These are phyloP conservation scores for Tachysurus fulvidraco DNA, from an alignment of 2,113 vertebrate species.

Conservation along the genomic window DNA sequence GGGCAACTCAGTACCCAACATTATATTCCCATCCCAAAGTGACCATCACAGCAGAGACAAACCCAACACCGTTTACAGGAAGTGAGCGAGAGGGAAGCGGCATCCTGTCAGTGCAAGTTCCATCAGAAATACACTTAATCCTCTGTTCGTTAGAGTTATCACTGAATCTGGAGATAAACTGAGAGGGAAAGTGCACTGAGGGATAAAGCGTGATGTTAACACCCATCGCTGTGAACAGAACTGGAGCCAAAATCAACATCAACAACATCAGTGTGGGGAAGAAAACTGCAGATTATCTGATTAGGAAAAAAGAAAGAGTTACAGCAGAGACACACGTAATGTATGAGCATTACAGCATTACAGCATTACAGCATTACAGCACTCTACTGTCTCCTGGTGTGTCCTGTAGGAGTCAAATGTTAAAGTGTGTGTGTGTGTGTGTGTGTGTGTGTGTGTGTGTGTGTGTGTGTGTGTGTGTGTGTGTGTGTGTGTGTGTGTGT, in stretches of 20 bases:
- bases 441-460: not conserved
- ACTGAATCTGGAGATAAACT: not conserved
- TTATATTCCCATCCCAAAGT: not conserved
- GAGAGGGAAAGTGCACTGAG: conserved; percentile 40
- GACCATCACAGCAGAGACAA: conserved; percentile 6
- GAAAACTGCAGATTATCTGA: conserved; percentile 38
- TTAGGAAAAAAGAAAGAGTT: conserved; percentile 61
- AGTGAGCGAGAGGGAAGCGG: conserved; percentile 37
- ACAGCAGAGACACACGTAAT: conserved; percentile 54
- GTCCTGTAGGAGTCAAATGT: conserved; percentile 26
- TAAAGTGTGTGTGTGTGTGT: not conserved
- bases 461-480: not conserved
- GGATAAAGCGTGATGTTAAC: conserved; percentile 41
- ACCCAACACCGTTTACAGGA: conserved; percentile 31
- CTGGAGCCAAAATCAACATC: conserved; percentile 24
- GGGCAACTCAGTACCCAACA: not conserved
- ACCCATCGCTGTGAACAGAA: conserved; percentile 20
- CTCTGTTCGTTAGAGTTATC: not conserved
- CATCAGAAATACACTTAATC: conserved; percentile 1
- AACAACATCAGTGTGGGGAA: conserved; percentile 8
- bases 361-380: not conserved
- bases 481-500: not conserved
- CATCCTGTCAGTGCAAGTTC: conserved; percentile 48
- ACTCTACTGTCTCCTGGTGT: conserved; percentile 19
- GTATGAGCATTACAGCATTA: not conserved